These are phyloP conservation scores for Bungarus multicinctus DNA, from an alignment of 2,113 vertebrate species.

Conservation along the genomic window DNA sequence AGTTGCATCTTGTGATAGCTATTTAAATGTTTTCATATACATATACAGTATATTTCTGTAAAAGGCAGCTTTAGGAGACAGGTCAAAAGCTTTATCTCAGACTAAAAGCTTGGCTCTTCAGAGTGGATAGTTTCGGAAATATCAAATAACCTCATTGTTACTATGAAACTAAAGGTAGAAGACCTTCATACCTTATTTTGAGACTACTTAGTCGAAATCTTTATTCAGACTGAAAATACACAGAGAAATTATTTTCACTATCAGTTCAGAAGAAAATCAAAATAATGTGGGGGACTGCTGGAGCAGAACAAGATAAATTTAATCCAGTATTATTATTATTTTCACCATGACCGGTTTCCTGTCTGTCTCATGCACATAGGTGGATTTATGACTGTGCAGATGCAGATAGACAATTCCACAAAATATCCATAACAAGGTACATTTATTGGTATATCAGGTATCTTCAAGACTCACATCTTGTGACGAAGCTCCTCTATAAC, in stretches of 20 bases:
- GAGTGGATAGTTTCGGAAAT: conserved; percentile 16
- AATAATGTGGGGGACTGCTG: not conserved
- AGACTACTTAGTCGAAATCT: not conserved
- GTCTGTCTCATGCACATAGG: too few species aligned
- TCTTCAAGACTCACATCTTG: too few species aligned
- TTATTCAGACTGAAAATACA: not conserved
- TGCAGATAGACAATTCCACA: too few species aligned
- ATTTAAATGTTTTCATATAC: conserved; percentile 31
- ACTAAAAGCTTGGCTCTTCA: not conserved
- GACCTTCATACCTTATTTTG: not conserved
- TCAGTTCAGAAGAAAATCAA: not conserved
- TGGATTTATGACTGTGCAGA: too few species aligned
- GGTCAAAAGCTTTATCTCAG: conserved; percentile 25
- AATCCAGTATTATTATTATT: not conserved
- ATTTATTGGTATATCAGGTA: too few species aligned
- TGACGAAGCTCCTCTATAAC: too few species aligned
- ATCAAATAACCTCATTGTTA: not conserved
- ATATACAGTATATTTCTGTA: not conserved
- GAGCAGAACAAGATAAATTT: not conserved
- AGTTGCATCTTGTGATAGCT: conserved; percentile 51
- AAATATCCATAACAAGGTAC: too few species aligned
- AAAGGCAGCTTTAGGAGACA: conserved; percentile 35
- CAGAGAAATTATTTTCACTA: not conserved
- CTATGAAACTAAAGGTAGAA: not conserved
- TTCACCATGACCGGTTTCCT: not conserved